Evolutionary conservation across 2,797 vertebrate genomes (phyloP).

Genomic region (Crypturellus tataupa): DNA sequence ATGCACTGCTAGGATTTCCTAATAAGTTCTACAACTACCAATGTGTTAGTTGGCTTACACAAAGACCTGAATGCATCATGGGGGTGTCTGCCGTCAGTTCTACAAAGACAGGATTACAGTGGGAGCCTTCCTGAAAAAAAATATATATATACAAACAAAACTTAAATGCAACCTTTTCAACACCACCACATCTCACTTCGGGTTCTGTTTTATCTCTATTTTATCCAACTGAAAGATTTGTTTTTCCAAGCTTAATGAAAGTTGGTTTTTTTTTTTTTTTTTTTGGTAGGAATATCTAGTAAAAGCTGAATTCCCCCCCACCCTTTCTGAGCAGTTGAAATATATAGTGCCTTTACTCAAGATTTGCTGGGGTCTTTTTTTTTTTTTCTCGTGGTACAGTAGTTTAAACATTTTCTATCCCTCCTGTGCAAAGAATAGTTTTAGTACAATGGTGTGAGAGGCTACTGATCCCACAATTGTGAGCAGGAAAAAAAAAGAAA

Average conservation of each 20-base stretch:
- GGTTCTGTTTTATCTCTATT: background rate
- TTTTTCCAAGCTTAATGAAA: background rate
- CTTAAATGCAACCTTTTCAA: background rate
- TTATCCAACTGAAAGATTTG: background rate
- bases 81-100: background rate
- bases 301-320: background rate
- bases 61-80: background rate
- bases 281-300: background rate
- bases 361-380: background rate
- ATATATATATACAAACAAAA: too few species aligned
- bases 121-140: background rate
- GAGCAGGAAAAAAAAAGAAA: slow-evolving; percentile 2
- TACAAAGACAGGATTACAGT: background rate
- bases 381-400: background rate
- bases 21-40: background rate
- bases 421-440: slow-evolving; percentile 8
- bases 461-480: background rate
- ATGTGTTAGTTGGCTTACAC: fast-evolving
- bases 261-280: background rate
- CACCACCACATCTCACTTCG: fast-evolving
- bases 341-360: slow-evolving; percentile 54
- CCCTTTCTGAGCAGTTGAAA: background rate
- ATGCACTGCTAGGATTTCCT: background rate
- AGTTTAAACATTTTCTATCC: background rate
- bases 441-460: slow-evolving; percentile 23